Conservation (phyloP, 2,888 invertebrate genomes). For the Tenodera sinensis region DNA sequence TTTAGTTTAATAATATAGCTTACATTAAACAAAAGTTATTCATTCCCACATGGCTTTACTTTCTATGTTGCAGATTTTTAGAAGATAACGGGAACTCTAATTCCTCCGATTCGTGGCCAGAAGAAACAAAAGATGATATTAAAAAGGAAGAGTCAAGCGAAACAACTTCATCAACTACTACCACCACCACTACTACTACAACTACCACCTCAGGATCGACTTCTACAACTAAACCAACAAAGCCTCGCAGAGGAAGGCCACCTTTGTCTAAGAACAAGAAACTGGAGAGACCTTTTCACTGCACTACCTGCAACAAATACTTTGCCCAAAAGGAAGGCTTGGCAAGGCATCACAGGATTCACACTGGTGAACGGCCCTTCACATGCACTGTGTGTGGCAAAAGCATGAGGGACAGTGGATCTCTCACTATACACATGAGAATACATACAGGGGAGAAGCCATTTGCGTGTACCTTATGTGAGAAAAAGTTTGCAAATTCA, state of each 20-base stretch:
- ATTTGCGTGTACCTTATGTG: neutral
- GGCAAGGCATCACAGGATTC: neutral
- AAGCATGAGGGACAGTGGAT: neutral
- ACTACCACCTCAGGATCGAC: neutral
- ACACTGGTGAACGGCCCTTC: neutral
- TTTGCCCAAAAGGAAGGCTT: neutral
- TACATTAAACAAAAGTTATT: too few species aligned
- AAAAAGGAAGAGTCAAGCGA: neutral
- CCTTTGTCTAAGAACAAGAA: neutral
- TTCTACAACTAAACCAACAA: neutral
- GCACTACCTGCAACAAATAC: neutral
- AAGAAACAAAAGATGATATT: neutral
- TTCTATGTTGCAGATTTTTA: neutral
- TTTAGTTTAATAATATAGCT: too few species aligned
- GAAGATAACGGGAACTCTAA: neutral
- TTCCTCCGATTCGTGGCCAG: neutral
- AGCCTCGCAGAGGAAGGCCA: neutral
- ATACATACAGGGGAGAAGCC: slow-evolving; percentile 4
- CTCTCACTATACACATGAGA: slow-evolving; percentile 10
- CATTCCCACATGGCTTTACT: neutral
- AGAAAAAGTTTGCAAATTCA: neutral
- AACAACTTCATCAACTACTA: neutral
- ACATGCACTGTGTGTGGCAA: slow-evolving; percentile 6
- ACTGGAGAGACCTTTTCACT: neutral
- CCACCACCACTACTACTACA: neutral